Evolutionary conservation across 2,888 invertebrate genomes (phyloP), one percentile per base, ranked within the genome.

Genomic region (Conistra vaccinii): DNA sequence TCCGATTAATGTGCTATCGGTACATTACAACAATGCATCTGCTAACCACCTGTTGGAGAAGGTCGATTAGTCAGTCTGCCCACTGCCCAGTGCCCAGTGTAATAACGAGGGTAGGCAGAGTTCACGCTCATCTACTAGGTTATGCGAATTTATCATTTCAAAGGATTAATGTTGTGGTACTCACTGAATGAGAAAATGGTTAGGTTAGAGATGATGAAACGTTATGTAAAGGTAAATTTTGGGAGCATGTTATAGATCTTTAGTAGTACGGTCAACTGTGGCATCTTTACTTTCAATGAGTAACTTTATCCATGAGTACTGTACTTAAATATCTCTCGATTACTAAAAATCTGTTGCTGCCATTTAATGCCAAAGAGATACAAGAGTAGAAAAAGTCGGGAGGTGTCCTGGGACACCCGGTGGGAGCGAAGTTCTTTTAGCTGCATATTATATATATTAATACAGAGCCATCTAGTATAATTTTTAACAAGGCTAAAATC

Each of bases 11-110:
- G 60, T 89, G 87, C 87, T 68, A 74, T 74, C 90, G 23, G 76
- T 92, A 89, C 87, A 69, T 67, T 17, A 83, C 69, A 91, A 90
- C 90, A 91, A 91, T 92, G 92, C 93, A 92, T 93, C 91, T 94
- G 92, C 90, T 89, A 87, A 89, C 86, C 94, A 94, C 94, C 93
- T 94, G 94, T 92, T 93, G 91, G 72, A 69, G 86, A 84, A 89
- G 88, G 88, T 51, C 90, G 90, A 89, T 92, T 92, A 93, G 88
- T 92, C 90, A 91, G 81, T 62, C 76, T 78, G 74, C 51, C 74
- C 73, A 78, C 70, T 76, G 76, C 51, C 74, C 73, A 78, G 69
- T 76, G 76, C 17, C 78, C 69, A 57, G 73, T 76, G 70, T 76
- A 79, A 80, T 68, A 57, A 69, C 57, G 60, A 77, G 73, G 80